These are phyloP conservation scores for Cryptocephalus primarius DNA, from an alignment of 2,888 invertebrate species.

Conservation along the genomic window DNA sequence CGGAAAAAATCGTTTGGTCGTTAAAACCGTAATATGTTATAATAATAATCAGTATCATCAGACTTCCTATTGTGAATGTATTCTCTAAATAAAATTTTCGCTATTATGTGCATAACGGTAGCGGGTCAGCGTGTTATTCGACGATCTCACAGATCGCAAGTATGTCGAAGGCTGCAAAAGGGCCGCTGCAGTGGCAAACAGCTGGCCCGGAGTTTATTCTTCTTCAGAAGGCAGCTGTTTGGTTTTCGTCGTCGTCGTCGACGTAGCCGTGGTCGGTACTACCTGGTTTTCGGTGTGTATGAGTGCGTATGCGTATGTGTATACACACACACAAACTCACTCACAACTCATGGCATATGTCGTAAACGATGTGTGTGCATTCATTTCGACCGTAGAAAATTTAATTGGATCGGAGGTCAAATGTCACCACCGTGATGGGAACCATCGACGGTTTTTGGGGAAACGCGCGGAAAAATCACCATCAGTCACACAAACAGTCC, in stretches of 20 bases:
- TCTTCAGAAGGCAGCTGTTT: constrained; percentile 36
- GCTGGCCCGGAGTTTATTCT: constrained; percentile 40
- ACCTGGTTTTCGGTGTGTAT: constrained; percentile 24
- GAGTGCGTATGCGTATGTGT: constrained; percentile 13
- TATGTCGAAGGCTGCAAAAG: constrained; percentile 10
- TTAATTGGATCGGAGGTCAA: too few relatives aligned
- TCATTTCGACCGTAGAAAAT: too few relatives aligned
- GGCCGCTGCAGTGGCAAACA: constrained; percentile 31
- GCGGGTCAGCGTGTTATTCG: constrained; percentile 17
- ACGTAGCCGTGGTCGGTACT: constrained; percentile 20
- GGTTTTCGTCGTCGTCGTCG: constrained; percentile 10
- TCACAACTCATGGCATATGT: constrained; percentile 20
- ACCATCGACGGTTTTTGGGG: too few relatives aligned
- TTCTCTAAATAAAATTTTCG: constrained; percentile 28
- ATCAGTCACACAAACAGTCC: too few relatives aligned
- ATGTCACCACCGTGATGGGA: too few relatives aligned
- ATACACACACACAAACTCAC: too few relatives aligned
- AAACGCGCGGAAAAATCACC: too few relatives aligned
- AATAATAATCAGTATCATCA: constrained; percentile 32
- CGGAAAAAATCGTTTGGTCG: constrained; percentile 1
- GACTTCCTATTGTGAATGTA: constrained; percentile 24
- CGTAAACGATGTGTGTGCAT: constrained; percentile 7
- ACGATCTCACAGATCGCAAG: constrained; percentile 5
- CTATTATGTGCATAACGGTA: constrained; percentile 30
- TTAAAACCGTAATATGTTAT: constrained; percentile 22